Percentiles rank a stretch among this genome's conserved stretches.
phyloP scores from a whole-genome alignment of 2,113 vertebrate species.

The Clupea harengus region DNA sequence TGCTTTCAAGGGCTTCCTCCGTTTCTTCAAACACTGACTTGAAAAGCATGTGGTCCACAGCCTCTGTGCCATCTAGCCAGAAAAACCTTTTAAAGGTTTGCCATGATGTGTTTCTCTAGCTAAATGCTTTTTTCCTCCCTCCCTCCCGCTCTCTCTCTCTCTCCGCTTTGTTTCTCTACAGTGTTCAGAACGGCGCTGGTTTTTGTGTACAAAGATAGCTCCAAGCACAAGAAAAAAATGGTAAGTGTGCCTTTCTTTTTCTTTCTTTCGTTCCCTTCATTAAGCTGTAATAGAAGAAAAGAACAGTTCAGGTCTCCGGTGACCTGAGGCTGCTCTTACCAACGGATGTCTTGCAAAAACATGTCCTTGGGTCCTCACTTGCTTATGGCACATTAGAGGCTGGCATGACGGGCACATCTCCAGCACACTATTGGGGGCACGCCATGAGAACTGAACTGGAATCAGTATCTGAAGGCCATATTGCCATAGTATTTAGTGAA shows the following conservation, averaged over 20 bases:
- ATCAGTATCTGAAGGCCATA: no score
- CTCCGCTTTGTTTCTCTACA: slow-evolving; percentile 46
- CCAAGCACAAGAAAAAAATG: slow-evolving; percentile 93
- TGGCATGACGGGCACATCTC: no score
- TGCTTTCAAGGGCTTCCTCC: background rate
- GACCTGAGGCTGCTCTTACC: no score
- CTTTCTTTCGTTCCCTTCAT: no score
- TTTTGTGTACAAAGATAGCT: slow-evolving; percentile 90
- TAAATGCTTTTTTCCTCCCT: slow-evolving; percentile 38
- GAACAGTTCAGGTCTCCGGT: no score
- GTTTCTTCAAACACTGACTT: slow-evolving; percentile 28
- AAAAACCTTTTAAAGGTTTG: slow-evolving; percentile 22
- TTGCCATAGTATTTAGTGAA: no score
- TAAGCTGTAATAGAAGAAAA: no score
- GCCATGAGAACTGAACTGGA: no score
- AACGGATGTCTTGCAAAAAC: no score
- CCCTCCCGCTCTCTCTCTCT: background rate
- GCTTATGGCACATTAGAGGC: no score
- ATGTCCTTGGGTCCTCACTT: no score
- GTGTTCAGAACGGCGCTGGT: slow-evolving; percentile 97
- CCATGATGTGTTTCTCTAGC: slow-evolving; percentile 22
- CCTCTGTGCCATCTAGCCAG: background rate
- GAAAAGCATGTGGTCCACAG: slow-evolving; percentile 29
- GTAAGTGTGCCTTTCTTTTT: slow-evolving; percentile 71
- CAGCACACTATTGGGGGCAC: no score